Evolutionary conservation across 2,113 vertebrate genomes (phyloP).

Genomic region (Xiphias gladius): DNA sequence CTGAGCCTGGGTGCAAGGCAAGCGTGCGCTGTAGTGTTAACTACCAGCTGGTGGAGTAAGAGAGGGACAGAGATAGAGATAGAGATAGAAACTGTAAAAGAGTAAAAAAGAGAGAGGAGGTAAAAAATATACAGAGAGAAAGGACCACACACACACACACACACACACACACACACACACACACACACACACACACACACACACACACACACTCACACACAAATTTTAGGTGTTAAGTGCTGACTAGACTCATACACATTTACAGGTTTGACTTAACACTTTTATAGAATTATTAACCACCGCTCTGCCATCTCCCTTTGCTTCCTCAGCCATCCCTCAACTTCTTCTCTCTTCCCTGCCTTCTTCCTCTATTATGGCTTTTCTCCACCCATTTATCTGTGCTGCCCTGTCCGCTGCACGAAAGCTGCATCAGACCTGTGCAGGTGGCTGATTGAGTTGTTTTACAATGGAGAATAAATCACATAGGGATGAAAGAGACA

Average conservation of each 20-base stretch:
- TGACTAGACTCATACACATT: background rate
- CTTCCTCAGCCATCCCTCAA: background rate
- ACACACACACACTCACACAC: background rate
- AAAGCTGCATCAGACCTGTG: constrained; percentile 20
- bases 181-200: background rate
- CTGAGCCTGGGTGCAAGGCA: constrained; percentile 17
- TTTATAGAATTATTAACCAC: background rate
- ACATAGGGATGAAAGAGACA: constrained; percentile 8
- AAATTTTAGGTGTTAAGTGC: constrained; percentile 8
- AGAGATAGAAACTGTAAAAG: background rate
- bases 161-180: background rate
- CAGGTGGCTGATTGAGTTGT: constrained; percentile 48
- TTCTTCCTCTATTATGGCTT: background rate
- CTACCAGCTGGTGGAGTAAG: constrained; percentile 23
- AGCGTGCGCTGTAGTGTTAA: constrained; percentile 13
- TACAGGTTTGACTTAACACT: constrained; percentile 20
- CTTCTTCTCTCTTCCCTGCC: background rate
- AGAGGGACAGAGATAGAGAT: background rate
- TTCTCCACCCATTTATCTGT: background rate
- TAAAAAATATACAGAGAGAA: background rate
- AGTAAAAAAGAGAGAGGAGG: background rate
- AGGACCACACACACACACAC: background rate
- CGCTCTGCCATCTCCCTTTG: background rate
- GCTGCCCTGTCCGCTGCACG: background rate
- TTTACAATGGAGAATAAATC: constrained; percentile 36